Base-by-base conservation (phyloP, 2,113 vertebrate genomes). In the Lophochroa leadbeateri region DNA sequence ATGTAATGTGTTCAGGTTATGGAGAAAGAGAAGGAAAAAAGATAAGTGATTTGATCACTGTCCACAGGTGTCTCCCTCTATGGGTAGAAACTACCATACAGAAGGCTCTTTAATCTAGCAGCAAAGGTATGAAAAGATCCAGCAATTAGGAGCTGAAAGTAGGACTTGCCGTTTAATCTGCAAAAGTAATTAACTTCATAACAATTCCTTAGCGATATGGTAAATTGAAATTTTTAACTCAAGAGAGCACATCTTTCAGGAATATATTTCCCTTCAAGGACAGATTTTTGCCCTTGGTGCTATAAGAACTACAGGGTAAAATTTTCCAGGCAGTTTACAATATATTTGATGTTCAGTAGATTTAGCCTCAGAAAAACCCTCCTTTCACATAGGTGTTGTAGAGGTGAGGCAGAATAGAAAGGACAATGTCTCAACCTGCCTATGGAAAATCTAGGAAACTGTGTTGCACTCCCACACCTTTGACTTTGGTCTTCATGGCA, bases 101-200 rank as follows among this genome's bases (percentile, higher is more conserved):
- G 41, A 25, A 57, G 5, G 23, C 28, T 77, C 57, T 82, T 92
- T 75, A 71, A 87, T 91, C 43, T 84, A 79, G 39, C 52, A 82
- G 70, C 43, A 79, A 79, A 33, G 4, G 44, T 91, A 76, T 35
- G 33, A 94, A 91, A 81, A 91, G n/a, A 39, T 72, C 29, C 43
- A 60, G 57, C 64, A 75, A 93, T 91, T 85, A 87, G 65, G 12
- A 91, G 33, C 70, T 79, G 28, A 88, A 85, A 78, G 37, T 50
- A 89, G 70, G 33, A 79, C 33, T 90, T 95, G 33, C 14, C 11
- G 19, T 91, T 91, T 90, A 91, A 93, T 90, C 70, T 85, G 43
- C 29, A 52, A 55, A 87, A 93, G 70, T 91, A 94, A 96, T 90
- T 95, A 95, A 79, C 70, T 50, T 86, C 37, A 17, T 94, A 63